Conservation (phyloP, 2,797 vertebrate genomes). For the Cossypha niveicapilla region DNA sequence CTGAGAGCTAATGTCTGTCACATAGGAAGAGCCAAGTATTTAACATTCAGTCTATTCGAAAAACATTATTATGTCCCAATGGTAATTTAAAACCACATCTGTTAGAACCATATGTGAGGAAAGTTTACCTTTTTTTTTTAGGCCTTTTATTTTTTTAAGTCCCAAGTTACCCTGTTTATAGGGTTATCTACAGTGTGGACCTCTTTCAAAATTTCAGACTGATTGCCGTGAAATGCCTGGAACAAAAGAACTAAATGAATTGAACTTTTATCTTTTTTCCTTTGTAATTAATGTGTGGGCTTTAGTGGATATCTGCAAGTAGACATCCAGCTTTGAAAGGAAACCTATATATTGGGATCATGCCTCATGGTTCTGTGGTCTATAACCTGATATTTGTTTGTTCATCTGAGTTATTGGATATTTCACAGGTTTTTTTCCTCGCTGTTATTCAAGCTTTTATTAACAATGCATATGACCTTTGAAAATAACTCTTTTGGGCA, state of each 20-base stretch:
- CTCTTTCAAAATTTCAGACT: constrained; percentile 39
- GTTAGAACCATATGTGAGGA: constrained; percentile 32
- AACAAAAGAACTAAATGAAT: constrained; percentile 35
- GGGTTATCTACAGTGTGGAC: not conserved
- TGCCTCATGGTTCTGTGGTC: not conserved
- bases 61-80: constrained; percentile 42
- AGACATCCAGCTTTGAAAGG: constrained; percentile 35
- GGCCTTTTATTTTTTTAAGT: not conserved
- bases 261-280: constrained; percentile 28
- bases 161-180: not conserved
- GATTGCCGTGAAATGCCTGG: constrained; percentile 27
- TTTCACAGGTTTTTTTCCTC: not conserved
- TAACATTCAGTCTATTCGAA: constrained; percentile 39
- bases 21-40: constrained; percentile 52
- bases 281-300: constrained; percentile 56
- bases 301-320: constrained; percentile 40
- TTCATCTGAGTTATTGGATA: not conserved
- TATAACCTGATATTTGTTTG: constrained; percentile 15
- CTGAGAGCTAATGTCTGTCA: not conserved
- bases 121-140: not conserved
- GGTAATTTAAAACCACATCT: constrained; percentile 62
- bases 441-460: not conserved
- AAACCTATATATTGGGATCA: constrained; percentile 3
- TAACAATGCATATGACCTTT: constrained; percentile 23
- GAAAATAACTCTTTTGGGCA: constrained; percentile 14